Base-by-base conservation (phyloP, 1,140 invertebrate genomes). In the Bombus huntii region DNA sequence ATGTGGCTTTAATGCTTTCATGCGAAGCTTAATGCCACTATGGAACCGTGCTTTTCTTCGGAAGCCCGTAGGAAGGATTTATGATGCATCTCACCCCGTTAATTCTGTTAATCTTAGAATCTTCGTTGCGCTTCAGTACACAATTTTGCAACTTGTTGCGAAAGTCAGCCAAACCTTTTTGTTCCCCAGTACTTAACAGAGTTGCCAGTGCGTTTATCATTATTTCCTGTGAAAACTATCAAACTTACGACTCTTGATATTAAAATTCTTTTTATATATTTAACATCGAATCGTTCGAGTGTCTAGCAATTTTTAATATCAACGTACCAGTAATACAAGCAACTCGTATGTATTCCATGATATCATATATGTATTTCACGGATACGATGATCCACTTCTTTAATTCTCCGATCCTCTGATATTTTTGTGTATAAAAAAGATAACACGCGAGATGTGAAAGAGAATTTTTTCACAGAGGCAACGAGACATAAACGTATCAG, bases 141-240 rank as follows among this genome's bases (percentile, higher is more conserved):
- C 68, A 81, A 72, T 81, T 81, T 81, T 81, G 79, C 37, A 81
- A 81, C 68, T 81, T 81, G 79, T 71, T 81, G 79, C 68, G 47
- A 42, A 39, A 81, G 79, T 81, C 79, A 53, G 62, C 22, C 59
- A 68, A 72, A n/a, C 2, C 68, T 71, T 57, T 59, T 81, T 53
- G 68, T 42, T 71, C 1, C 15, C 47, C 4, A 5, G 34, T n/a
- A 57, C 68, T 81, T 57, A 81, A 59, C 10, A n/a, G 18, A 57
- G 66, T 42, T 72, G 15, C 47, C 31, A 80, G 9, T 37, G 47
- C 37, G 37, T 81, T 81, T 71, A 81, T 70, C 59, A 65, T 62
- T 66, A 44, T 28, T 31, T 76, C 22, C 74, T 76, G 22, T 25
- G 4, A 15, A 65, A 65, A 9, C 37, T 9, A 78, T 65, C 57